These are phyloP conservation scores for Poeciliopsis turneri DNA, from an alignment of 2,797 vertebrate species.

Conservation along the genomic window DNA sequence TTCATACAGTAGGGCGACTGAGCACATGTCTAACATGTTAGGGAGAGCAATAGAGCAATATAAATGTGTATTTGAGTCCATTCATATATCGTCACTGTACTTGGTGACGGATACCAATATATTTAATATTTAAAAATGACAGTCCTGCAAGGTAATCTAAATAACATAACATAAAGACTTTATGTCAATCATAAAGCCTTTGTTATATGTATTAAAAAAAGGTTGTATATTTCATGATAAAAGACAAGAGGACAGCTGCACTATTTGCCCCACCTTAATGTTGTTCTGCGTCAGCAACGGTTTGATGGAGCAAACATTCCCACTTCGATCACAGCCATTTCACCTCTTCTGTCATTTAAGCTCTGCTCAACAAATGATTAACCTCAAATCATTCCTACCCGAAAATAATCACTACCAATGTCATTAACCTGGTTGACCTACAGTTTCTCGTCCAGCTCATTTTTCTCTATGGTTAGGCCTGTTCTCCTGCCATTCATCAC, in stretches of 20 bases:
- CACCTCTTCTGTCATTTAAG: slow-evolving; percentile 62
- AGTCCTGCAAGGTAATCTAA: neutral
- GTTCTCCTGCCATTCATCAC: slow-evolving; percentile 75
- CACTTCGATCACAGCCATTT: slow-evolving; percentile 61
- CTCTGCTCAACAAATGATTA: slow-evolving; percentile 63
- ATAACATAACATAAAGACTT: neutral
- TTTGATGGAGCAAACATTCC: slow-evolving; percentile 51
- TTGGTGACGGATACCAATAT: neutral
- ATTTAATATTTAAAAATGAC: neutral
- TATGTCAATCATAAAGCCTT: slow-evolving; percentile 8
- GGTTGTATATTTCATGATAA: slow-evolving; percentile 10
- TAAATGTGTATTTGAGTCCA: slow-evolving; percentile 4
- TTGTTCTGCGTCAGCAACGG: slow-evolving; percentile 38
- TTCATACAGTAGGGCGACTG: slow-evolving; percentile 30
- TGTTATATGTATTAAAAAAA: slow-evolving; percentile 7
- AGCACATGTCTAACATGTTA: slow-evolving; percentile 27
- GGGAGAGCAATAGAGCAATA: slow-evolving; percentile 2
- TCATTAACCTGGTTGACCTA: slow-evolving; percentile 74
- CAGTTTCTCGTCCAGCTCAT: slow-evolving; percentile 61
- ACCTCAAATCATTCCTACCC: slow-evolving; percentile 72
- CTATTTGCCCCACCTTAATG: slow-evolving; percentile 28
- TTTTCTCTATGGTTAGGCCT: slow-evolving; percentile 61
- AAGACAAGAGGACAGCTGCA: slow-evolving; percentile 21
- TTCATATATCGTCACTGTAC: neutral
- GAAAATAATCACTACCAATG: slow-evolving; percentile 72